Percentiles rank a stretch among this genome's conserved stretches.
Evolutionary conservation across 2,113 vertebrate genomes (phyloP).

Genomic region (Ranitomeya variabilis): DNA sequence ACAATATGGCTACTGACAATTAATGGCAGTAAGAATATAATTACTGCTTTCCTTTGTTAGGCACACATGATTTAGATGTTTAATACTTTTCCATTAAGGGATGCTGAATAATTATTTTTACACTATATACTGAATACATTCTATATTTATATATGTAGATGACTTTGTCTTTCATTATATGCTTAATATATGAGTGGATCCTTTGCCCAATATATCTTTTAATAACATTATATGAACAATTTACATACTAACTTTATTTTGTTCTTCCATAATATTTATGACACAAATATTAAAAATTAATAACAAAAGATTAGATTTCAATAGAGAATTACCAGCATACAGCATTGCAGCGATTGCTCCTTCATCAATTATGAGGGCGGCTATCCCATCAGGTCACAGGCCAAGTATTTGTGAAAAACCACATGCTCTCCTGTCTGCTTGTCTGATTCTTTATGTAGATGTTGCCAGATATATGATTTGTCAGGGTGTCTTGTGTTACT

Average conservation of each 20-base stretch:
- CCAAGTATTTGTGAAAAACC: not conserved
- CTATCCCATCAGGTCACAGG: not conserved
- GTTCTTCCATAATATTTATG: not conserved
- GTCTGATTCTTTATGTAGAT: not conserved
- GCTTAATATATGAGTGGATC: not conserved
- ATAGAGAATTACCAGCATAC: not conserved
- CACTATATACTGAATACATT: too few species aligned
- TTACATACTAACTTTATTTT: not conserved
- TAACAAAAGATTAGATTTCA: not conserved
- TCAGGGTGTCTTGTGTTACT: slow-evolving; percentile 1
- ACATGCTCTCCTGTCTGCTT: not conserved
- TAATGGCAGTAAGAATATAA: not conserved
- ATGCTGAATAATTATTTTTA: not conserved
- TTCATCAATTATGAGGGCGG: not conserved
- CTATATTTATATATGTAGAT: too few species aligned
- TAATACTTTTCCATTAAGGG: not conserved
- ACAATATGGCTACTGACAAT: not conserved
- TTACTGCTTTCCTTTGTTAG: not conserved
- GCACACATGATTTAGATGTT: not conserved
- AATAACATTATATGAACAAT: not conserved
- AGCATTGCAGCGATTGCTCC: not conserved
- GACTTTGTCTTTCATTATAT: not conserved
- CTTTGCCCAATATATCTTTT: not conserved
- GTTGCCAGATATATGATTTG: slow-evolving; percentile 17
- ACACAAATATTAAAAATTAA: not conserved